A percentile compares a stretch with the other conserved stretches of the same genome.
Evolutionary conservation across 2,113 vertebrate species (phyloP).

Genomic region (Clarias gariepinus): DNA sequence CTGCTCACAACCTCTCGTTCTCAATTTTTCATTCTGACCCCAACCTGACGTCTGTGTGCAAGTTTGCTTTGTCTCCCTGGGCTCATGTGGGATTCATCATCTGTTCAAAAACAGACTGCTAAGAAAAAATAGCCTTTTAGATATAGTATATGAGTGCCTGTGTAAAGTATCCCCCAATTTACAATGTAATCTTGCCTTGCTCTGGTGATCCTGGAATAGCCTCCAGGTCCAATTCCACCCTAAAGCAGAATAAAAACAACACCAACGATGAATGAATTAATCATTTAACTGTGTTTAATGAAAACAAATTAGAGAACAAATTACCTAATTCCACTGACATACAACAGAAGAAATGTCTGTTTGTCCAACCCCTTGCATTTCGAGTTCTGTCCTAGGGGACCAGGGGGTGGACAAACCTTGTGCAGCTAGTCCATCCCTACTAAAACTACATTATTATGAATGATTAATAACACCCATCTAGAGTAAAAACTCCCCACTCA

Average conservation of each 20-base stretch:
- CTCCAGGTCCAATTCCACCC: background rate
- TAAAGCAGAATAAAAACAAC: background rate
- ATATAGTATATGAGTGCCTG: background rate
- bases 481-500: slow-evolving; percentile 10
- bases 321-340: background rate
- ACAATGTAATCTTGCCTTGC: background rate
- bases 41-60: background rate
- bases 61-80: background rate
- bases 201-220: background rate
- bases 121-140: background rate
- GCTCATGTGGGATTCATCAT: no score
- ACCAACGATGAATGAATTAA: background rate
- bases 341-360: background rate
- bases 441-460: background rate
- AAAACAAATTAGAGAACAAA: background rate
- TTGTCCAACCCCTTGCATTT: background rate
- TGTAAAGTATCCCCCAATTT: background rate
- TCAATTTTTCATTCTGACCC: background rate
- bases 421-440: background rate
- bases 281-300: background rate
- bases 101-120: background rate
- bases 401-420: background rate
- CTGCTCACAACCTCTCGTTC: background rate
- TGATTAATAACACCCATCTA: background rate
- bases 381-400: background rate